phyloP scores from a whole-genome alignment of 2,113 vertebrate genomes.

The Psittacara wagleri region DNA sequence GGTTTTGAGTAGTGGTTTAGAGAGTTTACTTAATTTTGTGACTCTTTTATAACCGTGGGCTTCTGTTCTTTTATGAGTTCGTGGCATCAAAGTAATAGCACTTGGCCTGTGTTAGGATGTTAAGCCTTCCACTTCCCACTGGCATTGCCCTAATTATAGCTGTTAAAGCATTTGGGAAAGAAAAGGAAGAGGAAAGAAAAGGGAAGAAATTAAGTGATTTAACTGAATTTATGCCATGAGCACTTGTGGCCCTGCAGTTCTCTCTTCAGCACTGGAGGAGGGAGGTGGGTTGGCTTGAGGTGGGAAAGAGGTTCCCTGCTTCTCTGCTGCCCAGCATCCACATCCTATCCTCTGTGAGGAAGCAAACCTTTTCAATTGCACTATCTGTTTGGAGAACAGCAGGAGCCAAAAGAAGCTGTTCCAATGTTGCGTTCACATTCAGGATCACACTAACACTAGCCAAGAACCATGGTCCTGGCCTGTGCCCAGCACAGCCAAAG shows the following conservation, averaged over 20 bases:
- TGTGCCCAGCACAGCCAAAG: not conserved
- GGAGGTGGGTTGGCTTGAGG: not conserved
- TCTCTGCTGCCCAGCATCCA: not conserved
- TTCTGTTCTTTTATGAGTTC: not conserved
- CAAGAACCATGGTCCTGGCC: not conserved
- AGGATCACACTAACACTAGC: fast-evolving
- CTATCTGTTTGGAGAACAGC: not conserved
- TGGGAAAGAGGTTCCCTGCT: not conserved
- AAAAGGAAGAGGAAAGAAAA: not conserved
- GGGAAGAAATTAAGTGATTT: not conserved
- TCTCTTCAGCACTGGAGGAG: not conserved
- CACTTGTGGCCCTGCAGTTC: not conserved
- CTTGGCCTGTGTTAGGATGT: not conserved
- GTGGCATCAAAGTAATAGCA: not conserved
- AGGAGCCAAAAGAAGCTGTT: not conserved
- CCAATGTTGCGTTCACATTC: not conserved
- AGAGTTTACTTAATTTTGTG: not conserved
- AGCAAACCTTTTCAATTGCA: not conserved
- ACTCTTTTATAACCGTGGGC: not conserved
- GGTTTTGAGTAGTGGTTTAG: not conserved
- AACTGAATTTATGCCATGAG: not conserved
- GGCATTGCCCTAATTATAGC: not conserved
- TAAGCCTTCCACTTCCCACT: not conserved
- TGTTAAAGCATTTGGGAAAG: not conserved
- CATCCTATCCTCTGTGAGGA: not conserved